phyloP scores from a whole-genome alignment of 2,888 invertebrate genomes.

The Acleris cristana region DNA sequence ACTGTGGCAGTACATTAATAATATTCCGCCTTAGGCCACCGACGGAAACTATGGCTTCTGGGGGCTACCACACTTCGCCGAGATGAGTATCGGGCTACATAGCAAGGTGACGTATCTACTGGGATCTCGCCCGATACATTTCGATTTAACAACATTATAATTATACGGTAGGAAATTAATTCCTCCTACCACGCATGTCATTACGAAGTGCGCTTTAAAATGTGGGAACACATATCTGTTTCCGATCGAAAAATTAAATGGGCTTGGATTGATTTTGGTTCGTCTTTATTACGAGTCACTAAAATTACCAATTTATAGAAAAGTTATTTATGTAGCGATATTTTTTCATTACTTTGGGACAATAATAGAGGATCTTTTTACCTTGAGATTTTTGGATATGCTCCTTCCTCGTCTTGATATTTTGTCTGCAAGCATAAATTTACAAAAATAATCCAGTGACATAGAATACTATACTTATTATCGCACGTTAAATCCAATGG shows the following conservation, averaged over 20 bases:
- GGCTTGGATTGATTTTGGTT: slow-evolving; percentile 13
- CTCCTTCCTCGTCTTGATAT: too few species aligned
- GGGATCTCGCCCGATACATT: slow-evolving; percentile 30
- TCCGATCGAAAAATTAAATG: slow-evolving; percentile 28
- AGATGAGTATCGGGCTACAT: slow-evolving; percentile 37
- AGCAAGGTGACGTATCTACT: slow-evolving; percentile 37
- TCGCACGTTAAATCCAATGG: too few species aligned
- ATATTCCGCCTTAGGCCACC: slow-evolving; percentile 50
- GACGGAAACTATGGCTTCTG: slow-evolving; percentile 44
- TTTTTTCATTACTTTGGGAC: too few species aligned
- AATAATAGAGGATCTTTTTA: too few species aligned
- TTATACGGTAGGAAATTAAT: slow-evolving; percentile 37
- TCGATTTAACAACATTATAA: slow-evolving; percentile 37
- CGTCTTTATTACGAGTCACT: slow-evolving; percentile 3
- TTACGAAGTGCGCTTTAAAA: slow-evolving; percentile 28
- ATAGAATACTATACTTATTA: too few species aligned
- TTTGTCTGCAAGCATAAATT: too few species aligned
- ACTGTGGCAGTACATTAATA: slow-evolving; percentile 46
- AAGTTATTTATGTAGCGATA: too few species aligned
- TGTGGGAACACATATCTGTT: slow-evolving; percentile 29
- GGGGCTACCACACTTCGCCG: slow-evolving; percentile 36
- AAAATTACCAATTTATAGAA: too few species aligned
- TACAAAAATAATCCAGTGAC: too few species aligned
- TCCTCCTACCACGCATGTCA: slow-evolving; percentile 30
- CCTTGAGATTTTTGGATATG: too few species aligned